A percentile compares a stretch with the other conserved stretches of the same genome.
Conservation (phyloP, 2,888 invertebrate species). For the Entomobrya proxima region DNA sequence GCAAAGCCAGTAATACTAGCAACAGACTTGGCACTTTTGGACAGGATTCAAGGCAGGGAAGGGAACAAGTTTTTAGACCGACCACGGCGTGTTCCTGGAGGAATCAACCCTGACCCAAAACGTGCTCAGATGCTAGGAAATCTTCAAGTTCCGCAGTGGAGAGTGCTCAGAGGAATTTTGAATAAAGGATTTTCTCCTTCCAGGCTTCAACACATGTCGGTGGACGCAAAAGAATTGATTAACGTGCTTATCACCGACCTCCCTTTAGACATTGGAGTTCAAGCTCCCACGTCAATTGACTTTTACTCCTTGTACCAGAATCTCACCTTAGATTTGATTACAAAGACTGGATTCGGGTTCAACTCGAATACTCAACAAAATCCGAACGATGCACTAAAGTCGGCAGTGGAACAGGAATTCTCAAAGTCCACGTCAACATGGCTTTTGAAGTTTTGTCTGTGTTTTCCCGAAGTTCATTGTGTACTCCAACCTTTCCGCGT, state of each 20-base stretch:
- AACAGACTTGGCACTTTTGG: constrained; percentile 42
- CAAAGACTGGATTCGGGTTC: constrained; percentile 64
- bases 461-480: constrained; percentile 59
- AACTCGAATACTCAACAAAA: constrained; percentile 67
- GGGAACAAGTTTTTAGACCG: constrained; percentile 50
- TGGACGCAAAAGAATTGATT: background rate
- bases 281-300: too few relatives aligned
- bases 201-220: constrained; percentile 41
- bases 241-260: constrained; percentile 29
- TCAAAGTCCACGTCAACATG: constrained; percentile 50
- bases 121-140: constrained; percentile 69
- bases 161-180: constrained; percentile 52
- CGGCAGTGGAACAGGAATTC: constrained; percentile 69
- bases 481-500: constrained; percentile 57
- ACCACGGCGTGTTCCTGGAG: constrained; percentile 71
- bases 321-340: constrained; percentile 68
- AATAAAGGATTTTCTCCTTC: constrained; percentile 50
- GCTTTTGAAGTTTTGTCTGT: constrained; percentile 56
- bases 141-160: constrained; percentile 62
- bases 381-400: constrained; percentile 54
- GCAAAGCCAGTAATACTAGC: constrained; percentile 68
- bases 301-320: constrained; percentile 64
- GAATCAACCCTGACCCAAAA: constrained; percentile 70
- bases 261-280: background rate
- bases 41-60: constrained; percentile 49